Percentiles rank a stretch among this genome's conserved stretches.
Evolutionary conservation across 1,140 invertebrate species (phyloP).

Genomic region (Trichonephila clavata): DNA sequence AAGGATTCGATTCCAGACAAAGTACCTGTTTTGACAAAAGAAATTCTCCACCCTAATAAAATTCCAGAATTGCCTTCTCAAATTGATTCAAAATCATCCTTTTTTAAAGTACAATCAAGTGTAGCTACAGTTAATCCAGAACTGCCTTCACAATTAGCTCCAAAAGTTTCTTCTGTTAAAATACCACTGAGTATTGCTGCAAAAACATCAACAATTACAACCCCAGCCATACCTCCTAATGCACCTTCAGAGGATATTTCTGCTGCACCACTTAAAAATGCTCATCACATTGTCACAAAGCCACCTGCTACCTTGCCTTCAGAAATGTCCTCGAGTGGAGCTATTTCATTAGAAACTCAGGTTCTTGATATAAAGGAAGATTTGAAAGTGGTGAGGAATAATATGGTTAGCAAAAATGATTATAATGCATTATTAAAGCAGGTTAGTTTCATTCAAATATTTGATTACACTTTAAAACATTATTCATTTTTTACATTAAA

Average conservation of each 20-base stretch:
- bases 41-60: constrained; percentile 33
- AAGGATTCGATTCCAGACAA: constrained; percentile 16
- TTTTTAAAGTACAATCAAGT: constrained; percentile 2
- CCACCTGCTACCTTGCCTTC: constrained; percentile 7
- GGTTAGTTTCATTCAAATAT: constrained; percentile 43
- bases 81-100: neutral
- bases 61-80: neutral
- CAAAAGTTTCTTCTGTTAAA: neutral
- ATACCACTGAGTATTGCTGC: neutral
- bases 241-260: neutral
- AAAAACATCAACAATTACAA: neutral
- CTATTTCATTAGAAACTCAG: constrained; percentile 44
- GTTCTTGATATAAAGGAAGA: constrained; percentile 64
- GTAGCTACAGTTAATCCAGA: neutral
- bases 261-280: neutral
- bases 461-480: neutral
- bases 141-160: neutral
- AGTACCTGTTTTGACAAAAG: constrained; percentile 17
- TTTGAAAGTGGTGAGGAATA: constrained; percentile 70
- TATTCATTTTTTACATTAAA: too few relatives aligned
- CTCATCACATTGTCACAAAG: constrained; percentile 1
- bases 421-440: constrained; percentile 76
- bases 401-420: constrained; percentile 70
- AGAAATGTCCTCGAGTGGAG: neutral
- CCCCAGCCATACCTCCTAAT: neutral